Conservation (phyloP, 2,888 invertebrate species). For the Perizoma affinitatum region DNA sequence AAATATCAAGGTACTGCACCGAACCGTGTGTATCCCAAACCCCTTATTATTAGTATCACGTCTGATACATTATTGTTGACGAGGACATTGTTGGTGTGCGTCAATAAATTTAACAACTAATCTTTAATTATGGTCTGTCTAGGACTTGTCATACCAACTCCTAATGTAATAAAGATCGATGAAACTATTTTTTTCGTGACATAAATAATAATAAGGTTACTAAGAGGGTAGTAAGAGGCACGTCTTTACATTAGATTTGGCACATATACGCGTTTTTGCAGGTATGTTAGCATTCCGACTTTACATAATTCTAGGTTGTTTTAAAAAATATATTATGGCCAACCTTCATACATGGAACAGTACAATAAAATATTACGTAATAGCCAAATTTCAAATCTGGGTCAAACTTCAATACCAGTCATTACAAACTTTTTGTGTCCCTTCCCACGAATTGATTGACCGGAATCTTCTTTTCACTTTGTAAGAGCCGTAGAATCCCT, state of each 20-base stretch:
- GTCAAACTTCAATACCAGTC: too few species aligned
- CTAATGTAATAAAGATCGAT: background rate
- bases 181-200: too few species aligned
- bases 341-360: background rate
- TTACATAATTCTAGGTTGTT: too few species aligned
- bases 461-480: background rate
- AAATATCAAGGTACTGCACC: background rate
- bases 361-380: too few species aligned
- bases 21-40: background rate
- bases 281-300: too few species aligned
- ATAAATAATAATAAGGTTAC: too few species aligned
- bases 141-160: slow-evolving; percentile 13
- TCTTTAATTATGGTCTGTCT: slow-evolving; percentile 23
- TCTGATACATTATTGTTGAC: slow-evolving; percentile 30
- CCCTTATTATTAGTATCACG: slow-evolving; percentile 29
- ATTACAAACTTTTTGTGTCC: background rate
- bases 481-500: background rate
- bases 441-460: background rate
- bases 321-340: too few species aligned
- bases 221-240: too few species aligned
- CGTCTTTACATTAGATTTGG: too few species aligned
- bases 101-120: slow-evolving; percentile 28
- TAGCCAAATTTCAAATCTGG: too few species aligned
- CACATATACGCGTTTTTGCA: too few species aligned
- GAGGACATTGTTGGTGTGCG: slow-evolving; percentile 31